Conservation (phyloP, 2,888 invertebrate species). For the Mimas tiliae region DNA sequence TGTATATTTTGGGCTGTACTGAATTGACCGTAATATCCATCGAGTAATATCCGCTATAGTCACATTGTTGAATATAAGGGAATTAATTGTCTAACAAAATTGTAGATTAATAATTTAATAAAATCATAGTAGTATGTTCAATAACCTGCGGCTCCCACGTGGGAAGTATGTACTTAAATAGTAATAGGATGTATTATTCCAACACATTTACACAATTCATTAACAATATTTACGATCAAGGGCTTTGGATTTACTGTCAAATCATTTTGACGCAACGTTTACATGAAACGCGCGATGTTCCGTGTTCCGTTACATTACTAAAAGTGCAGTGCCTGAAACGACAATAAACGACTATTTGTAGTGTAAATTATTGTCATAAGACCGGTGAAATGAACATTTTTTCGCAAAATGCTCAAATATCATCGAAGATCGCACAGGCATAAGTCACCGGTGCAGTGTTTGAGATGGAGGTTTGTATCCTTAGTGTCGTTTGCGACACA, state of each 20-base stretch:
- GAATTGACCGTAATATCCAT: no score
- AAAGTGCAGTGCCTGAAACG: conserved; percentile 48
- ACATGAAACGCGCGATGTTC: no score
- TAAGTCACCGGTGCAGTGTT: conserved; percentile 80
- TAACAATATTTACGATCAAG: conserved; percentile 1
- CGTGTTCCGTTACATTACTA: not conserved
- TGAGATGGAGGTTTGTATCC: conserved; percentile 79
- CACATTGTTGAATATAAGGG: no score
- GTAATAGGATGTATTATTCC: not conserved
- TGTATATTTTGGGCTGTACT: no score
- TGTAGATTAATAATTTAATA: no score
- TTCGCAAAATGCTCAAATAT: conserved; percentile 82
- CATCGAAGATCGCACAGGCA: conserved; percentile 81
- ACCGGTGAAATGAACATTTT: conserved; percentile 81
- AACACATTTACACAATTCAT: not conserved
- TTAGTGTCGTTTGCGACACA: no score
- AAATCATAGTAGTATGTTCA: no score
- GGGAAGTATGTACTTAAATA: conserved; percentile 1
- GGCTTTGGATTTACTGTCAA: not conserved
- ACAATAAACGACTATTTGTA: conserved; percentile 51
- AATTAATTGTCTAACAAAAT: no score
- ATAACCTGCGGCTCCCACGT: no score
- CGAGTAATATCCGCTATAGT: no score
- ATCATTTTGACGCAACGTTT: not conserved
- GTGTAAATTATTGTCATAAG: conserved; percentile 42